Base-by-base conservation (phyloP, 2,888 invertebrate genomes). In the Bibio marci region DNA sequence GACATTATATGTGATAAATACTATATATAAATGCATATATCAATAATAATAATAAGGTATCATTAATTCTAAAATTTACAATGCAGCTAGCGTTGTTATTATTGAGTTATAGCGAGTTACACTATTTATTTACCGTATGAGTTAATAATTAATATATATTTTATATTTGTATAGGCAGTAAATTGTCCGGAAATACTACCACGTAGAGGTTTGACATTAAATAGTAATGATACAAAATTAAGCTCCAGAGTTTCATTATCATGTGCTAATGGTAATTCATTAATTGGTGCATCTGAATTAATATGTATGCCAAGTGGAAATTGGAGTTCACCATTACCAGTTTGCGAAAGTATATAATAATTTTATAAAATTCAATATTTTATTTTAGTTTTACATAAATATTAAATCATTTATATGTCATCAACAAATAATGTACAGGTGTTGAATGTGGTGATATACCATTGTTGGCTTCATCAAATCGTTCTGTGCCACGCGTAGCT, bases 301-400 rank as follows among this genome's bases (percentile, higher is more conserved):
- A 57, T 65, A 35, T 87, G 87, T 56, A 62, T 81, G n/a, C 80
- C 86, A 1, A 82, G 82, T 15, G 85, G 85, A 19, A 83, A 83
- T 56, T 87, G 87, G 87, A 83, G 81, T 49, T 73, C 79, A 1
- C 79, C 80, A 3, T 64, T 82, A 44, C 86, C 86, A 7, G 75
- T 80, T 33, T 86, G 86, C 57, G 81, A 82, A 61, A 82, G 82
- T 77, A 60, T 69, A 1, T 30, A 30, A 10, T 31, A 14, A 35
- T 40, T 40, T 36, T n/a, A 8, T 33, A 43, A 10, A 30, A 30
- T n/a, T 10, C 30, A n/a, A 30, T 30, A 11, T 12, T 30, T n/a
- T 6, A n/a, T n/a, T n/a, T n/a, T n/a, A n/a, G n/a, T n/a, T 30
- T 12, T 26, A 18, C 7, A 19, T 10, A n/a, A 17, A 28, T 25